Conservation (phyloP, 1,140 invertebrate species). For the Leptinotarsa lineolata region DNA sequence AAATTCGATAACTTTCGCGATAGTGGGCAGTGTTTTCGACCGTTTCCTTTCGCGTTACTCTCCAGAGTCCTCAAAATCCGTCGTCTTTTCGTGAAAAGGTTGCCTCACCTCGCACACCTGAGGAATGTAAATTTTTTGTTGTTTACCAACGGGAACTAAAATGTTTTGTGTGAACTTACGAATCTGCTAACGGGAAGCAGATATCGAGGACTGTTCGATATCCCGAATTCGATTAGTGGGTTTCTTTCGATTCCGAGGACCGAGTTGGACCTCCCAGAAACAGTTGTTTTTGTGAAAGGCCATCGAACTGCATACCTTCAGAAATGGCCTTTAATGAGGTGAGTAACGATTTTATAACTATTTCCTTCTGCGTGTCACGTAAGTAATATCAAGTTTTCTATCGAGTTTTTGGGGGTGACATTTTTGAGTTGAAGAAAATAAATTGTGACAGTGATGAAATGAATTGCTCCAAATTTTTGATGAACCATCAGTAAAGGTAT, state of each 20-base stretch:
- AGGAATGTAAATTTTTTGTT: constrained; percentile 39
- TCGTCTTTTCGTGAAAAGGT: background rate
- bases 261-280: constrained; percentile 12
- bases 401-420: no score
- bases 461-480: no score
- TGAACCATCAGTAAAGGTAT: no score
- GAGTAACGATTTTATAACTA: constrained; percentile 31
- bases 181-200: constrained; percentile 23
- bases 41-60: background rate
- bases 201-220: constrained; percentile 20
- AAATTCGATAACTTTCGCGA: background rate
- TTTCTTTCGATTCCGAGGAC: no score
- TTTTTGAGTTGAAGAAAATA: no score
- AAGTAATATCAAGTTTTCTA: no score
- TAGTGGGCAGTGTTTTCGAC: background rate
- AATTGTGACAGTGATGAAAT: no score
- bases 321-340: constrained; percentile 54
- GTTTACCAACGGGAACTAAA: constrained; percentile 19
- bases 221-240: constrained; percentile 27
- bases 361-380: constrained; percentile 20
- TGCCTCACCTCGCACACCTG: constrained; percentile 30
- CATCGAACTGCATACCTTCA: constrained; percentile 47
- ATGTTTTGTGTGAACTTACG: constrained; percentile 15
- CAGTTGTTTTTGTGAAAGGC: constrained; percentile 37
- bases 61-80: background rate